A percentile compares a stretch with the other conserved stretches of the same genome.
phyloP scores from a whole-genome alignment of 2,888 invertebrate species.

The Nemotelus nigrinus region DNA sequence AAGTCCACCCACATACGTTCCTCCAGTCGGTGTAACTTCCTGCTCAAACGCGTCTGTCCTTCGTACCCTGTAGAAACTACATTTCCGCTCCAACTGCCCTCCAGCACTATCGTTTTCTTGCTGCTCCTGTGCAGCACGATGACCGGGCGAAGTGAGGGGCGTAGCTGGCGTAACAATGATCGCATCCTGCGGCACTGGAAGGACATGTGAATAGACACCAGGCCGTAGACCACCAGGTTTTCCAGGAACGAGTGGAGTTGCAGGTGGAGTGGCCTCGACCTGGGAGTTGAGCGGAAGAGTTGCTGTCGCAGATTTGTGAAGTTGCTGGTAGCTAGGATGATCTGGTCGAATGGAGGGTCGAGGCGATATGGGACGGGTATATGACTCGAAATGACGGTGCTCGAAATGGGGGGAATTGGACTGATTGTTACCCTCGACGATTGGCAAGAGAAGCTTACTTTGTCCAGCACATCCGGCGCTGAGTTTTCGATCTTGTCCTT shows the following conservation, averaged over 20 bases:
- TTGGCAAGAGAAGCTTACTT: conserved; percentile 64
- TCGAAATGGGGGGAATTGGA: conserved; percentile 52
- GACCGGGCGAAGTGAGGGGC: conserved; percentile 65
- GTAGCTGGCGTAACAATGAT: conserved; percentile 65
- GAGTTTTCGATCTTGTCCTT: conserved; percentile 61
- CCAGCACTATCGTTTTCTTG: conserved; percentile 53
- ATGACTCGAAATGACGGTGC: conserved; percentile 54
- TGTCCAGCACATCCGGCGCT: conserved; percentile 64
- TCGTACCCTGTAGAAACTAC: conserved; percentile 64
- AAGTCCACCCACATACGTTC: conserved; percentile 2
- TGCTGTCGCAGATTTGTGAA: conserved; percentile 64
- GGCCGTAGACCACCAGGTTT: not conserved
- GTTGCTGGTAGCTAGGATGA: conserved; percentile 60
- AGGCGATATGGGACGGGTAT: conserved; percentile 50
- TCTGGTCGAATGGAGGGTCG: conserved; percentile 49
- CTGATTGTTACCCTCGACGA: conserved; percentile 61
- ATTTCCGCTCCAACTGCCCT: conserved; percentile 62
- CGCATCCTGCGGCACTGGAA: conserved; percentile 58
- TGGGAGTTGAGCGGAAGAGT: conserved; percentile 64
- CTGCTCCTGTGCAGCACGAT: conserved; percentile 56
- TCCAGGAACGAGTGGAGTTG: conserved; percentile 55
- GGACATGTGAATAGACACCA: conserved; percentile 18
- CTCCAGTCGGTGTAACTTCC: conserved; percentile 32
- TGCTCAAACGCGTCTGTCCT: conserved; percentile 48
- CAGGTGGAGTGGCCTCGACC: conserved; percentile 61